Conservation (phyloP, 2,888 invertebrate genomes). For the Aphelenchoides bicaudatus region DNA sequence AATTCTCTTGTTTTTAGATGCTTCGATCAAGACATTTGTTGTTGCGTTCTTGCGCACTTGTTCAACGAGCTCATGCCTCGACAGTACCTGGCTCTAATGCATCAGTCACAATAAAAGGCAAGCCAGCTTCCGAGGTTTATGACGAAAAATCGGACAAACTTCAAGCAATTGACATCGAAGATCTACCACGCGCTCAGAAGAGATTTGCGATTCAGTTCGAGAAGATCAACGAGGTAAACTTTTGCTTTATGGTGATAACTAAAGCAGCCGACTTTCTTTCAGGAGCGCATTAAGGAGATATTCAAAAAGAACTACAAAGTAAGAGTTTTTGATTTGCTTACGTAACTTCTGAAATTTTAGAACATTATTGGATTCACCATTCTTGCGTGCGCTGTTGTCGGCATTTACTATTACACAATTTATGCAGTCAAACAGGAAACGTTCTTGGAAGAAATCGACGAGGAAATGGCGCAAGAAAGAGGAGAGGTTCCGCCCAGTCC, state of each 20-base stretch:
- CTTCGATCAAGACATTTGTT: neutral
- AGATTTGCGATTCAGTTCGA: conserved; percentile 54
- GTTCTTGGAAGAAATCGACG: conserved; percentile 87
- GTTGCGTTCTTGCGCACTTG: neutral
- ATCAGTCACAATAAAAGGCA: conserved; percentile 17
- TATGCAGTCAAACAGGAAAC: conserved; percentile 82
- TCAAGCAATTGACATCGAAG: conserved; percentile 53
- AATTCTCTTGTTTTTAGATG: neutral
- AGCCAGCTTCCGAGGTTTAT: conserved; percentile 18
- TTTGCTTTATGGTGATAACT: no score
- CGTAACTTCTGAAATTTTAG: conserved; percentile 17
- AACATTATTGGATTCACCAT: conserved; percentile 43
- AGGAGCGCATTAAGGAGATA: conserved; percentile 54
- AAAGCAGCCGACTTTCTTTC: no score
- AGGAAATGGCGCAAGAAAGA: conserved; percentile 61
- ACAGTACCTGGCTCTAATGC: conserved; percentile 18
- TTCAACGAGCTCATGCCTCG: neutral
- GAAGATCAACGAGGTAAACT: conserved; percentile 57
- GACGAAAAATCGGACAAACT: conserved; percentile 48
- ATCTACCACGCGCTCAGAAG: conserved; percentile 56
- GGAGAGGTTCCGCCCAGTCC: conserved; percentile 26
- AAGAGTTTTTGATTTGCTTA: neutral
- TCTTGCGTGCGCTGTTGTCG: conserved; percentile 50
- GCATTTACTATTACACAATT: conserved; percentile 82
- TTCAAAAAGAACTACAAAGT: conserved; percentile 55